Evolutionary conservation across 2,888 invertebrate species (phyloP).

Genomic region (Matsumyia berberina): DNA sequence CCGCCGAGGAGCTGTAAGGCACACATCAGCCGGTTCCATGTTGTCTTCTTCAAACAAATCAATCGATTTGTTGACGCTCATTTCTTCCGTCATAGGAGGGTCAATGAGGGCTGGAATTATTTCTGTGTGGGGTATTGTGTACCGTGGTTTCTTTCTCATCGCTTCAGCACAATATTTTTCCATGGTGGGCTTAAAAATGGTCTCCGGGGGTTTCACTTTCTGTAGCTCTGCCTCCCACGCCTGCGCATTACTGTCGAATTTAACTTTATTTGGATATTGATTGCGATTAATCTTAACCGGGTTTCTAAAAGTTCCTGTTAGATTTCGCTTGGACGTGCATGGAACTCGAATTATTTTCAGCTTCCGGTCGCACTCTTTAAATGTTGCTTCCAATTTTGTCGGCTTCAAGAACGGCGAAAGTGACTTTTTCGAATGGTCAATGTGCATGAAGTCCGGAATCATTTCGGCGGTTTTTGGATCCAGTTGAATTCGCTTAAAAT

Average conservation of each 20-base stretch:
- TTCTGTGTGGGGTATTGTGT: background rate
- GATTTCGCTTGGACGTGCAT: slow-evolving; percentile 75
- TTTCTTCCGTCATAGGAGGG: background rate
- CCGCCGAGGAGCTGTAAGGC: slow-evolving; percentile 78
- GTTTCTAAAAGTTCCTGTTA: slow-evolving; percentile 79
- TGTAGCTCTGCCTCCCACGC: slow-evolving; percentile 79
- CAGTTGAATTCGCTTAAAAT: slow-evolving; percentile 78
- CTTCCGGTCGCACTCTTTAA: slow-evolving; percentile 71
- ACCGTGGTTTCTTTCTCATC: background rate
- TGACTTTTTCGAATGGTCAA: slow-evolving; percentile 79
- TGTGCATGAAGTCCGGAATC: slow-evolving; percentile 80
- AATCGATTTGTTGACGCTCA: slow-evolving; percentile 72
- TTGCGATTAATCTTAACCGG: background rate
- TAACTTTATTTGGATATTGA: slow-evolving; percentile 73
- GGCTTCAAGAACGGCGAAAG: slow-evolving; percentile 79
- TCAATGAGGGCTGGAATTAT: background rate
- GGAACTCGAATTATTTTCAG: slow-evolving; percentile 78
- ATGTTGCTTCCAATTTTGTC: slow-evolving; percentile 76
- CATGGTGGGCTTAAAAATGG: slow-evolving; percentile 34
- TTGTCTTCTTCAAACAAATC: slow-evolving; percentile 79
- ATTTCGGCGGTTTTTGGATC: slow-evolving; percentile 34
- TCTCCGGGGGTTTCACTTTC: slow-evolving; percentile 33
- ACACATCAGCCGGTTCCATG: slow-evolving; percentile 80
- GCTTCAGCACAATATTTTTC: slow-evolving; percentile 1
- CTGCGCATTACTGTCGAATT: slow-evolving; percentile 78